A percentile compares a stretch with the other conserved stretches of the same genome.
Conservation (phyloP, 1,140 invertebrate genomes). For the Drosophila yakuba region DNA sequence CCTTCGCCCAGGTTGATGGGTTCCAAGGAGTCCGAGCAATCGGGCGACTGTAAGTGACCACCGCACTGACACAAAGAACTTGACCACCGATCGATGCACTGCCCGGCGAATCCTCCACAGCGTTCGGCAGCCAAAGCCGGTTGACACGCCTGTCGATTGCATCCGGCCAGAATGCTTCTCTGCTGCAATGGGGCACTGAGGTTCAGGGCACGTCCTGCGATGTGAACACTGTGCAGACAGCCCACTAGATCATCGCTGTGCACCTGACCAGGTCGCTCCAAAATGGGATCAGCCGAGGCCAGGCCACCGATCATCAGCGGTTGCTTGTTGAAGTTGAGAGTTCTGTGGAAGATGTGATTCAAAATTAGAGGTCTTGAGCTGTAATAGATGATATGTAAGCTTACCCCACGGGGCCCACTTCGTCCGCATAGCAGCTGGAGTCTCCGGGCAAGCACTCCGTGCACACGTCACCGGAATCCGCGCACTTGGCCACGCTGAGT, state of each 20-base stretch:
- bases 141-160: slow-evolving; percentile 88
- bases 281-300: slow-evolving; percentile 91
- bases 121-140: slow-evolving; percentile 83
- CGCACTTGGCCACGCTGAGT: slow-evolving; percentile 91
- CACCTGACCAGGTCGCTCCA: slow-evolving; percentile 94
- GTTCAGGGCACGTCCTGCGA: slow-evolving; percentile 93
- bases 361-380: neutral
- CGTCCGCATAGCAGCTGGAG: slow-evolving; percentile 91
- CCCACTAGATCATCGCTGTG: slow-evolving; percentile 96
- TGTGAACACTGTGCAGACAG: slow-evolving; percentile 94
- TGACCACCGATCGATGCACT: slow-evolving; percentile 94
- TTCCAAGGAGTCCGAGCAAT: slow-evolving; percentile 91
- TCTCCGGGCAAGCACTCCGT: slow-evolving; percentile 93
- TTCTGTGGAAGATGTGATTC: slow-evolving; percentile 86
- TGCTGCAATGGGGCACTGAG: slow-evolving; percentile 91
- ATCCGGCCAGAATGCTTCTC: slow-evolving; percentile 90
- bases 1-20: slow-evolving; percentile 91
- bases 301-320: slow-evolving; percentile 94
- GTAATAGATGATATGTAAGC: slow-evolving; percentile 38
- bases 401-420: slow-evolving; percentile 93
- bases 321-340: slow-evolving; percentile 96
- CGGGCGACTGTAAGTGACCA: slow-evolving; percentile 89
- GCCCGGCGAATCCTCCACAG: slow-evolving; percentile 88
- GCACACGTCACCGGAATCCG: slow-evolving; percentile 93
- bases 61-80: slow-evolving; percentile 89